Evolutionary conservation across 2,113 vertebrate genomes (phyloP).

Genomic region (Nannospalax galili): DNA sequence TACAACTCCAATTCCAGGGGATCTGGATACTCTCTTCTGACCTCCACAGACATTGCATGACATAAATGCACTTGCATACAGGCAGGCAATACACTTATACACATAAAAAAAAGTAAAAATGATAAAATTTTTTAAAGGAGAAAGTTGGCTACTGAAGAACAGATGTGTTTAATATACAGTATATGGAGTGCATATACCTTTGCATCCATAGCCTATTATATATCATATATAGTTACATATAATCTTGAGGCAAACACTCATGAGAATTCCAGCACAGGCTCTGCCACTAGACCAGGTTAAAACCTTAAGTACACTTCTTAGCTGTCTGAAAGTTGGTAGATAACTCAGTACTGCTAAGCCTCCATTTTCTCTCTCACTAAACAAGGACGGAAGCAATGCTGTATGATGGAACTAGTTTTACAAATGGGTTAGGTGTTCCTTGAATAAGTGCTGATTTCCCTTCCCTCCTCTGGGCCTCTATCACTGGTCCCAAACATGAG

Average conservation of each 20-base stretch:
- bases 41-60: too few relatives aligned
- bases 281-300: neutral
- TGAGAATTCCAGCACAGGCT: neutral
- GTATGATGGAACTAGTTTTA: neutral
- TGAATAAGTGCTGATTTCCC: neutral
- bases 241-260: neutral
- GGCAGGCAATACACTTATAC: too few relatives aligned
- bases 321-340: neutral
- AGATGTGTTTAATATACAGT: neutral
- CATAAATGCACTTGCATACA: too few relatives aligned
- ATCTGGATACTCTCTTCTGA: too few relatives aligned
- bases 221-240: neutral
- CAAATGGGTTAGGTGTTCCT: neutral
- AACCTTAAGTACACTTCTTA: neutral
- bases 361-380: conserved; percentile 17
- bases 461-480: conserved; percentile 10
- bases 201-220: neutral
- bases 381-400: conserved; percentile 4
- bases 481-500: neutral
- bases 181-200: neutral
- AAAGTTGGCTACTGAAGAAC: neutral
- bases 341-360: neutral
- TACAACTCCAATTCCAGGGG: too few relatives aligned
- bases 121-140: too few relatives aligned
- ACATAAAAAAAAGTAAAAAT: too few relatives aligned